Base-by-base conservation (phyloP, 1,140 invertebrate species). In the Conus ventricosus region DNA sequence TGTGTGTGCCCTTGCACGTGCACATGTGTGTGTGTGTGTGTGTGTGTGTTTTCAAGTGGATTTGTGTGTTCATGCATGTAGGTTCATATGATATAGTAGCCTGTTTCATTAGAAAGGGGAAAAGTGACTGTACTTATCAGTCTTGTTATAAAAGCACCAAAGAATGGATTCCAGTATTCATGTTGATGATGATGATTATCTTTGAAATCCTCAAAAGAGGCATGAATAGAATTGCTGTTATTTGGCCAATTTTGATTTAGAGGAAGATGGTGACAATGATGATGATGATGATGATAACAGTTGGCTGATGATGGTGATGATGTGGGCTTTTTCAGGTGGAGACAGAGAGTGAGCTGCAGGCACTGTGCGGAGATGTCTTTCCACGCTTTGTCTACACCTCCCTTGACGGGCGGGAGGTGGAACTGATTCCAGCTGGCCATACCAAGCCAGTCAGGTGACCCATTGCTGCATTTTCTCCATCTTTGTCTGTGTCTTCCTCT, bases 361-460 rank as follows among this genome's bases (percentile, higher is more conserved):
- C 93, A 63, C 85, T 95, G 76, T 94, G 92, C 93, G 91, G 92
- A 15, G 94, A 94, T 85, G 92, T 92, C 27, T 93, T 92, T 82
- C 91, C 94, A 13, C 88, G 91, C 81, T 95, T 95, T 91, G 89
- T 93, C 17, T 95, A 94, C 88, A 90, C 92, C n/a, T 90, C 92
- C 39, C 84, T 95, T 54, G 91, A 91, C 17, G 94, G 94, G 4
- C 91, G 93, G 11, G 93, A 95, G 84, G 91, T 94, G 2, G 93
- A 95, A 87, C 89, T 95, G 51, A 90, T 94, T 75, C 92, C 93
- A 25, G 91, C 91, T 71, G 95, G 95, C 13, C 90, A 89, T 23
- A 91, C 92, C 39, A 90, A 92, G 5, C 75, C 89, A 84, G 93
- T 95, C 84, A 92, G 92, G 93, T 94, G 87, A 88, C 39, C 6